phyloP scores from a whole-genome alignment of 2,113 vertebrate species.

The Paedocypris sp. region DNA sequence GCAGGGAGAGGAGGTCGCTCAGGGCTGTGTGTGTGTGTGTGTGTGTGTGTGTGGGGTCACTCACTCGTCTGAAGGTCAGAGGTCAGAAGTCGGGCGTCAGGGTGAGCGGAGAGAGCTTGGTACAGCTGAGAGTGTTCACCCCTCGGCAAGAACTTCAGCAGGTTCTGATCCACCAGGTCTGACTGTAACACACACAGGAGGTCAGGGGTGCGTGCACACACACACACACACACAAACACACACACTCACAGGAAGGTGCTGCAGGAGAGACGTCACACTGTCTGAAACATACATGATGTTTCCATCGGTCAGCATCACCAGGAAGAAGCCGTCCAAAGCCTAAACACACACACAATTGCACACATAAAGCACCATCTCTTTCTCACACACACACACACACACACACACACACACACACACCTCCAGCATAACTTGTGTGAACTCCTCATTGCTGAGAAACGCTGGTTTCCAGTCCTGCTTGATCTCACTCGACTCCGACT shows the following conservation, averaged over 20 bases:
- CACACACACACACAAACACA: background rate
- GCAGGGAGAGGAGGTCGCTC: no score
- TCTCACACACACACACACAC: background rate
- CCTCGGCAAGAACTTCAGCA: conserved; percentile 95
- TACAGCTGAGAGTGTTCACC: conserved; percentile 90
- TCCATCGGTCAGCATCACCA: conserved; percentile 94
- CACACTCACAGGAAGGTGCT: conserved; percentile 91
- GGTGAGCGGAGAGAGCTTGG: conserved; percentile 80
- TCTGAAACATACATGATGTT: conserved; percentile 96
- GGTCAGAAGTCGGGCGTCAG: conserved; percentile 78
- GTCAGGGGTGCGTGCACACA: no score
- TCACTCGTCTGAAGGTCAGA: conserved; percentile 92
- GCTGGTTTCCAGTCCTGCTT: conserved; percentile 95
- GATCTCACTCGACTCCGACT: conserved; percentile 93
- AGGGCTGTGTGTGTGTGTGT: no score
- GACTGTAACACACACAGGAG: conserved; percentile 69
- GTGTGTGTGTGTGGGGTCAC: conserved; percentile 43
- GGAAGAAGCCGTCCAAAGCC: conserved; percentile 96
- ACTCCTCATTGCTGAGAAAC: conserved; percentile 98
- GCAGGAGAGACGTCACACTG: conserved; percentile 87
- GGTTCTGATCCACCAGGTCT: conserved; percentile 96
- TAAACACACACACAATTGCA: no score
- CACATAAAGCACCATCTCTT: background rate
- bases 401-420: conserved; percentile 48
- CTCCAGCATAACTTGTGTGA: conserved; percentile 98